Conservation (phyloP, 2,888 invertebrate genomes). For the Scaptomyza cyrtandrae region DNA sequence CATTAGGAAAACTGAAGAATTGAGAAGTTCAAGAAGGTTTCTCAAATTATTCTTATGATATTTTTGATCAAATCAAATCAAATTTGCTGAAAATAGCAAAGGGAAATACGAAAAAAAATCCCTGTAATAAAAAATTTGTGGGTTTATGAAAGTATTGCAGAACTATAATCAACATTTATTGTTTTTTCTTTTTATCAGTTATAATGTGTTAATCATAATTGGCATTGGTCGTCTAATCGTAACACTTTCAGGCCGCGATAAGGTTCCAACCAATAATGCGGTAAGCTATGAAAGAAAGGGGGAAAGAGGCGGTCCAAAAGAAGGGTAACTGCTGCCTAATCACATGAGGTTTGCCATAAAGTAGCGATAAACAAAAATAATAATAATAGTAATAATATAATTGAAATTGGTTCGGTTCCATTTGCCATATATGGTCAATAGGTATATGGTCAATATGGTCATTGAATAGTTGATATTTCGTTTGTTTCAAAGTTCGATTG, state of each 20-base stretch:
- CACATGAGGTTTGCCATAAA: slow-evolving; percentile 3
- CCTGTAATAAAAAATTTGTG: neutral
- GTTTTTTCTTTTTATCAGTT: neutral
- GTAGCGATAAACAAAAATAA: slow-evolving; percentile 26
- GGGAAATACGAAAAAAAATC: no score
- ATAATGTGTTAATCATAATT: slow-evolving; percentile 20
- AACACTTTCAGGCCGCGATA: slow-evolving; percentile 21
- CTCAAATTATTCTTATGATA: no score
- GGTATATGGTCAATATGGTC: slow-evolving; percentile 26
- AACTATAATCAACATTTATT: neutral
- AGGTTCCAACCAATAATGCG: slow-evolving; percentile 31
- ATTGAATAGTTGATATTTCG: no score
- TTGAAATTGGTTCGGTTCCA: slow-evolving; percentile 27
- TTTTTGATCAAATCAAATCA: no score
- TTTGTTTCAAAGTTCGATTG: no score
- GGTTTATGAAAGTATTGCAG: neutral
- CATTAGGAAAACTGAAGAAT: no score
- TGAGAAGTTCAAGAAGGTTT: no score
- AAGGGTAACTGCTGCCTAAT: neutral
- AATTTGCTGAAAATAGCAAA: no score
- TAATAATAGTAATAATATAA: slow-evolving; percentile 13
- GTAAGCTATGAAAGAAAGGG: neutral
- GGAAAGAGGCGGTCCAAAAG: neutral
- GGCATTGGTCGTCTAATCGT: slow-evolving; percentile 45
- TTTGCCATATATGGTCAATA: slow-evolving; percentile 19